A percentile compares a stretch with the other conserved stretches of the same genome.
phyloP scores from a whole-genome alignment of 2,113 vertebrate genomes.

The Dipodomys ordii region DNA sequence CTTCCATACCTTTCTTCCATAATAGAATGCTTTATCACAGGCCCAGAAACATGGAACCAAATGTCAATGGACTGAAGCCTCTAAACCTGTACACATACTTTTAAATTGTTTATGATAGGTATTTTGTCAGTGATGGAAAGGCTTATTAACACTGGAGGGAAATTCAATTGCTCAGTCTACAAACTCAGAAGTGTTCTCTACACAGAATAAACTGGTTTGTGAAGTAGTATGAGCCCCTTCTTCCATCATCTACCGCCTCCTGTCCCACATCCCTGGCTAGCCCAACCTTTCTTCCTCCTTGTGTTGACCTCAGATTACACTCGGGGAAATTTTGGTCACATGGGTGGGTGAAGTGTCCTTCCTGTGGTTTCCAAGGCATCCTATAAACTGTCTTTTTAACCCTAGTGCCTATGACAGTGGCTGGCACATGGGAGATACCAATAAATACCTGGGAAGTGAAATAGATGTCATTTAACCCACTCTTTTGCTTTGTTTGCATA shows the following conservation, averaged over 20 bases:
- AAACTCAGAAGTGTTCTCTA: background rate
- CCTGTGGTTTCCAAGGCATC: background rate
- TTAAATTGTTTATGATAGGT: too few relatives aligned
- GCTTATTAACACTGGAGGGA: background rate
- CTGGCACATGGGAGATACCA: background rate
- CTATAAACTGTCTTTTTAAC: background rate
- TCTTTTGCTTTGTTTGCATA: constrained; percentile 48
- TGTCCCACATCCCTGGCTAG: background rate
- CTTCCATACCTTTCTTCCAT: too few relatives aligned
- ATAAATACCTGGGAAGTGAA: background rate
- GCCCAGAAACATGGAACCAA: too few relatives aligned
- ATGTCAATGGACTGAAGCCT: too few relatives aligned
- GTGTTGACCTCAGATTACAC: background rate
- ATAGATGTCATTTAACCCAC: background rate
- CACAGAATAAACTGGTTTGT: background rate
- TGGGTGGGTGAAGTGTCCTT: background rate
- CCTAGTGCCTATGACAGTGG: background rate
- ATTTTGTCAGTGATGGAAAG: too few relatives aligned
- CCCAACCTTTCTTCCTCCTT: background rate
- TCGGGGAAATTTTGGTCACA: background rate
- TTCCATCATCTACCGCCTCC: rapidly evolving
- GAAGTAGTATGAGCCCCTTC: background rate
- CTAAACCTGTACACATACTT: too few relatives aligned
- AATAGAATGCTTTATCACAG: too few relatives aligned
- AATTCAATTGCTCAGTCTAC: background rate